Base-by-base conservation (phyloP, 2,888 invertebrate species). In the Carcina quercana region DNA sequence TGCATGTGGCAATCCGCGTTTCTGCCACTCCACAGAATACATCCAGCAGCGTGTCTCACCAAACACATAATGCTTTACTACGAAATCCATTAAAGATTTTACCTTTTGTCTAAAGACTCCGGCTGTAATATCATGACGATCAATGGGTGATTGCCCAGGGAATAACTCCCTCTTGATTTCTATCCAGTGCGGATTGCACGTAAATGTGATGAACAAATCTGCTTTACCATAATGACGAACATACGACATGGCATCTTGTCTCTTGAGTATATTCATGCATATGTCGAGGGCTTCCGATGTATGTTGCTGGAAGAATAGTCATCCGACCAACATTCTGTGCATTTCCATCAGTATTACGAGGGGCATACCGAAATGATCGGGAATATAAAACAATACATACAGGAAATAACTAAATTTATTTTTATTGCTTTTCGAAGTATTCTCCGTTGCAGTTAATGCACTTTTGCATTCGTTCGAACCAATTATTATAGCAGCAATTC, bases 41-140 rank as follows among this genome's bases (percentile, higher is more conserved):
- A 47, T 43, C n/a, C 24, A 46, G 27, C 47, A 45, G 13, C 25
- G 32, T 6, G 24, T 14, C 7, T 29, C 29, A 4, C 50, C 47
- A 39, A 37, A 49, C 15, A 46, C 31, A 25, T 31, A 5, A 21
- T 33, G 31, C 29, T 49, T 46, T 24, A 32, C 43, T 8, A 51
- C 10, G 8, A 47, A 28, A 36, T 35, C 30, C 13, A 51, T 35
- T n/a, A 46, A 13, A 28, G 31, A 36, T 39, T 49, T 40, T 7
- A 45, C 31, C 37, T 50, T 46, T 27, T 31, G 15, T 24, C 36
- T 37, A 29, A 44, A 46, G 19, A 46, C 40, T 28, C 43, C 28
- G 20, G 52, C 49, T 15, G 39, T 48, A 12, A 57, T 43, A 37
- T 60, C 58, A 38, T 59, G 53, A 3, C 59, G 21, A 47, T 53